These are phyloP conservation scores for Dendroctonus ponderosae DNA, from an alignment of 1,140 invertebrate species.

Conservation along the genomic window DNA sequence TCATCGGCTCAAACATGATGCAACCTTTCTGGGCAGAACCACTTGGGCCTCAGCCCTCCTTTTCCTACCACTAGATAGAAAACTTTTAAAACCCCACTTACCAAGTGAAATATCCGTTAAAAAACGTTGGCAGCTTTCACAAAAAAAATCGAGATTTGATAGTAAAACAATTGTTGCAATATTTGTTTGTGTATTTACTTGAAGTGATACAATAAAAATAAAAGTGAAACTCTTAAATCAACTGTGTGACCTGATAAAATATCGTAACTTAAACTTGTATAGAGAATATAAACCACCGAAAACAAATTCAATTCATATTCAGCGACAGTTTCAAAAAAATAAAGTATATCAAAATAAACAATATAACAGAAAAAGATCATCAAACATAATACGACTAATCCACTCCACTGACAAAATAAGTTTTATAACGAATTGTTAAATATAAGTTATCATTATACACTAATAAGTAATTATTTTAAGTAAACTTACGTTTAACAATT, in stretches of 20 bases:
- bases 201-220: conserved; percentile 14
- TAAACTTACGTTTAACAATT: conserved; percentile 22
- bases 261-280: neutral
- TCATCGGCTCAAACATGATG: too few species aligned
- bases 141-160: too few species aligned
- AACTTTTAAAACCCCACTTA: too few species aligned
- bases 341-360: conserved; percentile 28
- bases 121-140: too few species aligned
- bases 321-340: conserved; percentile 15
- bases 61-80: too few species aligned
- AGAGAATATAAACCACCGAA: conserved; percentile 24
- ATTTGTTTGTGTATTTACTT: conserved; percentile 7
- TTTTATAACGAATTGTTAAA: conserved; percentile 7
- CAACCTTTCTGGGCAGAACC: too few species aligned
- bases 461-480: conserved; percentile 14
- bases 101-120: too few species aligned
- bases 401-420: conserved; percentile 21
- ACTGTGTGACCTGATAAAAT: neutral
- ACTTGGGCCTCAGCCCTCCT: too few species aligned
- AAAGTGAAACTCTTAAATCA: conserved; percentile 8
- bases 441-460: conserved; percentile 16
- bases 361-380: conserved; percentile 13
- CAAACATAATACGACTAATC: conserved; percentile 18
- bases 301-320: conserved; percentile 15
- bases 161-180: neutral